phyloP scores from a whole-genome alignment of 2,797 vertebrate species.

The Lycodopsis pacificus region DNA sequence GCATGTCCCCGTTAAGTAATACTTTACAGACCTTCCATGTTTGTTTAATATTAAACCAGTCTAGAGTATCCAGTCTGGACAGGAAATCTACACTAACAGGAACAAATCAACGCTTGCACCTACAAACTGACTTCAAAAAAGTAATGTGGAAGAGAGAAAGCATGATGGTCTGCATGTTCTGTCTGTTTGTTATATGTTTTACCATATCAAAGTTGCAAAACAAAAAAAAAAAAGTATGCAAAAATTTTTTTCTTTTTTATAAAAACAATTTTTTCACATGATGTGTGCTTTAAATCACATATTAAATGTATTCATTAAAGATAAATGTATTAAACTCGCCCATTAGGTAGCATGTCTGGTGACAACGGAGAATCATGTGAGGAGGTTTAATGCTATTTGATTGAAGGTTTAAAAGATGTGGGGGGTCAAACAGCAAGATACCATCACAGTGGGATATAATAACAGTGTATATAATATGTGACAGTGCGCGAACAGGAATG shows the following conservation, averaged over 20 bases:
- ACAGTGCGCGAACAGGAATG: not conserved
- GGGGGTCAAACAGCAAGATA: not conserved
- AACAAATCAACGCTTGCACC: constrained; percentile 1
- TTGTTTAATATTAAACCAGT: constrained; percentile 34
- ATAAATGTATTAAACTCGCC: not conserved
- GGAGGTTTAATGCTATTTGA: not conserved
- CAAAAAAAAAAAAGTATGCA: too few relatives aligned
- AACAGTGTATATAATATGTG: not conserved
- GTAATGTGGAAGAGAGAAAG: not conserved
- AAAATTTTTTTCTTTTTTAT: not conserved
- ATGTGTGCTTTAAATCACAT: not conserved
- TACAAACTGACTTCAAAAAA: not conserved
- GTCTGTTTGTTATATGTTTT: not conserved
- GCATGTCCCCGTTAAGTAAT: constrained; percentile 39
- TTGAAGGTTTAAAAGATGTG: not conserved
- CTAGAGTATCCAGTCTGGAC: not conserved
- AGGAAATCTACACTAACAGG: constrained; percentile 17
- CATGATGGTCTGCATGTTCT: not conserved
- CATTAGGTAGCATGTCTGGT: too few relatives aligned
- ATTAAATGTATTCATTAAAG: not conserved
- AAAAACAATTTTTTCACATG: not conserved
- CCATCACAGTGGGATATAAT: not conserved
- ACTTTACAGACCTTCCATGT: constrained; percentile 43
- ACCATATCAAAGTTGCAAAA: not conserved
- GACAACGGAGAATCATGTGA: too few relatives aligned